Base-by-base conservation (phyloP, 1,140 invertebrate species). In the Dreissena polymorpha region DNA sequence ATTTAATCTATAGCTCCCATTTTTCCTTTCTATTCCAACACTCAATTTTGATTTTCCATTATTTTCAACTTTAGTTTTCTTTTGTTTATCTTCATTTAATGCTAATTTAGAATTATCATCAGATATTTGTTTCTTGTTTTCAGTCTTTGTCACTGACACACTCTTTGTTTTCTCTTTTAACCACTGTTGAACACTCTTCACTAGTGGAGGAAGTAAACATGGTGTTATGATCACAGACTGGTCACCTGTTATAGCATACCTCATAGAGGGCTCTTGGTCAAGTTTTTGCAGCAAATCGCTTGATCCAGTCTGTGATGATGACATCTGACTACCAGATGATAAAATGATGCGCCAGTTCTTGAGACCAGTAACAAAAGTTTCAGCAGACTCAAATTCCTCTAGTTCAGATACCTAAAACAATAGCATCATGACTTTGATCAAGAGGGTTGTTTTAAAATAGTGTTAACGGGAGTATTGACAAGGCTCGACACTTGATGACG, bases 191-290 rank as follows among this genome's bases (percentile, higher is more conserved):
- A 91, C 89, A 63, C n/a, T 69, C 23, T 72, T 64, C 14, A 16
- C 12, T 12, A 64, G 27, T 23, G 91, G 91, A 18, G 91, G 88
- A 29, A 82, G 83, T 60, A 63, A 83, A 85, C 90, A 91, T 29
- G 91, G 91, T 29, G 88, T 87, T 14, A 91, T 88, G 57, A 89
- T 86, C 12, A 89, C 65, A 29, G 84, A 73, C 63, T 72, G 77
- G 74, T 91, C 89, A 21, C 87, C 90, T 23, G 86, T 78, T 60
- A 91, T 60, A 13, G 85, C 77, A 79, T 76, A 88, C 29, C 79
- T 83, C 8, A 92, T 70, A 65, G 86, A 73, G 50, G 88, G 89
- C 49, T 91, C 87, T 64, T 79, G 81, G 10, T 88, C 71, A 14
- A 91, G 68, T 80, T 84, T 87, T 51, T 88, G 83, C 57, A 87